Percentiles rank a stretch among this genome's conserved stretches.
These are phyloP conservation scores for Hydrolagus affinis DNA, from an alignment of 2,113 vertebrate genomes.

Conservation along the genomic window DNA sequence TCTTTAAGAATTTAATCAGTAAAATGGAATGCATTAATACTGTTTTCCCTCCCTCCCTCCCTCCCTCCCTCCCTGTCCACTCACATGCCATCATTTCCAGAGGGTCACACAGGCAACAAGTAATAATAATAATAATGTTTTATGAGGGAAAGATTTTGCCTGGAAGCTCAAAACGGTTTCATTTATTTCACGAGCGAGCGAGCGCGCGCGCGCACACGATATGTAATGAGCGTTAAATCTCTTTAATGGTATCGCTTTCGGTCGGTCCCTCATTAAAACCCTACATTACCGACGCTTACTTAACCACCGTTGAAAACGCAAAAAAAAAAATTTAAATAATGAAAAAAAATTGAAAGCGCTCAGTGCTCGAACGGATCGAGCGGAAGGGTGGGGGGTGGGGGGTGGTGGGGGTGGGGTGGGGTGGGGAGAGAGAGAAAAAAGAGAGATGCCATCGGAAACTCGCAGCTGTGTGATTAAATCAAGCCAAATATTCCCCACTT, in stretches of 20 bases:
- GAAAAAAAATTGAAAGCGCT: slow-evolving; percentile 24
- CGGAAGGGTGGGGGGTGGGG: too few species aligned
- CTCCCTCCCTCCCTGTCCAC: not conserved
- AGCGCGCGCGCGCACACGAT: not conserved
- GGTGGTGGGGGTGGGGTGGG: too few species aligned
- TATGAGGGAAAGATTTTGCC: not conserved
- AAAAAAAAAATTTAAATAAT: too few species aligned
- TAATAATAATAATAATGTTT: not conserved
- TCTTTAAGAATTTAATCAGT: not conserved
- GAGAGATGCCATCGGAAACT: not conserved
- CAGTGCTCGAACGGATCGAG: slow-evolving; percentile 25
- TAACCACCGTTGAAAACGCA: slow-evolving; percentile 32
- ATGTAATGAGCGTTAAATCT: slow-evolving; percentile 22
- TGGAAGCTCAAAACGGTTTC: slow-evolving; percentile 7
- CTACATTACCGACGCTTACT: slow-evolving; percentile 27
- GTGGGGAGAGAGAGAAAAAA: too few species aligned
- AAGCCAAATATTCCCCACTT: slow-evolving; percentile 30
- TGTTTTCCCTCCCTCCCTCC: not conserved
- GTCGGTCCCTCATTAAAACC: slow-evolving; percentile 28
- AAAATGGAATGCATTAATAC: not conserved
- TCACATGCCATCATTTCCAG: not conserved
- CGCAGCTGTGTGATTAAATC: slow-evolving; percentile 33
- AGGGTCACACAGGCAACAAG: not conserved
- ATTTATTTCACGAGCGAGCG: not conserved
- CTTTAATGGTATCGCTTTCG: slow-evolving; percentile 28